Base-by-base conservation (phyloP, 30 jellyfish, hydroid and myxozoan genomes). In the Hydractinia echinata region DNA sequence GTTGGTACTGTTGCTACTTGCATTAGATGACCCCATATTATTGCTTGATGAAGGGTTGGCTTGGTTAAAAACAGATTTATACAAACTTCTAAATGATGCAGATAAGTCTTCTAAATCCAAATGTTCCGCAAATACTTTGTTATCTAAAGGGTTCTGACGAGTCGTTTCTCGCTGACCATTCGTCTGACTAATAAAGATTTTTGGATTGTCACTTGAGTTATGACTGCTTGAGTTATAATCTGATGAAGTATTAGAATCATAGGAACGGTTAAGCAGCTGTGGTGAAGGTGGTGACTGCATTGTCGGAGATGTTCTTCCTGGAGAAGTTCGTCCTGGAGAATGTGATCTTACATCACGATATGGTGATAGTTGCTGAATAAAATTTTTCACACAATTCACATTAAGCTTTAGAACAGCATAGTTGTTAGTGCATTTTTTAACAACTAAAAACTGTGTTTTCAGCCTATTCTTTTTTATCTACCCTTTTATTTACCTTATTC, bases 51-150 rank as follows among this genome's bases (percentile, higher is more conserved):
- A 30, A 30, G 8, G 10, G 49, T 66, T 7, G 21, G 76, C 49
- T 56, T 81, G 96, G 21, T 83, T 89, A 67, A 91, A 91, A 61
- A 91, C 98, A 7, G 96, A 83, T 58, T 91, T 91, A 84, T 91
- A 91, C 15, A 91, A 89, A 73, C 95, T 86, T 54, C 93, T 82
- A 67, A 91, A 91, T 18, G 98, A 91, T 14, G 98, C 96, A 79
- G 96, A 88, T 55, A 91, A 82, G 62, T 91, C 98, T 52, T 91
- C 98, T 52, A 91, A 71, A 64, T 82, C 87, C 61, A 91, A 77
- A 72, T 86, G 89, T 11, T 91, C 96, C 5, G 96, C 95, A 30
- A 91, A 82, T 8, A 81, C 77, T 76, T 73, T 82, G 50, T 76
- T 83, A n/a, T 91, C 95, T 18, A 79, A 76, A 15, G 89, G 79